Evolutionary conservation across 2,113 vertebrate species (phyloP), one percentile per base, ranked within the genome.

Genomic region (Silurus meridionalis): DNA sequence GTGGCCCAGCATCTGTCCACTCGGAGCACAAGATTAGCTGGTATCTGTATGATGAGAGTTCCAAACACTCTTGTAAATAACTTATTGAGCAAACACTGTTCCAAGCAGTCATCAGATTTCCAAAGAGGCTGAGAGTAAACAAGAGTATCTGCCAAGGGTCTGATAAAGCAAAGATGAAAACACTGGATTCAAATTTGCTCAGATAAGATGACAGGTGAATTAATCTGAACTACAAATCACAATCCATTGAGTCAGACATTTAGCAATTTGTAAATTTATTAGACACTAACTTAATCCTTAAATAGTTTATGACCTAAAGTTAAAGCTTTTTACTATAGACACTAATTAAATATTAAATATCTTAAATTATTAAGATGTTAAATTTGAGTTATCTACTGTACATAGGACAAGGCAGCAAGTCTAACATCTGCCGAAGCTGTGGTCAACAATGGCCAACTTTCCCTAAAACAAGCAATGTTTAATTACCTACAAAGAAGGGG

Each of bases 1-100:
- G 93, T 95, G 3, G 94, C 94, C 94, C 94, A 96, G 86, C 94
- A 95, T 88, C 94, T 94, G 89, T 96, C 94, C 72, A 93, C 87
- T 64, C 86, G 79, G 84, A 95, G 94, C 91, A 90, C 92, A 90
- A 95, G 91, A 90, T 96, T 85, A 84, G 92, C 94, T 14, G 91
- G 93, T 84, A 95, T 90, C 93, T 95, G 82, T 28, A 48, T 3
- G 11, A 50, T 64, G 78, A 84, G 81, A 91, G 37, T 28, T 15
- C 23, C 83, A 83, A 52, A 88, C 71, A 80, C 23, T 13, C 77
- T 75, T 53, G 69, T 85, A 52, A 87, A 21, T 67, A 81, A 80
- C 15, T 57, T 50, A 85, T 61, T 67, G 58, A 77, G 58, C 46
- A 64, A 75, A 78, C 55, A 50, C 37, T 69, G 25, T 87, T 83